A percentile compares a stretch with the other conserved stretches of the same genome.
phyloP scores from a whole-genome alignment of 2,113 vertebrate genomes.

The Hydropotes inermis region DNA sequence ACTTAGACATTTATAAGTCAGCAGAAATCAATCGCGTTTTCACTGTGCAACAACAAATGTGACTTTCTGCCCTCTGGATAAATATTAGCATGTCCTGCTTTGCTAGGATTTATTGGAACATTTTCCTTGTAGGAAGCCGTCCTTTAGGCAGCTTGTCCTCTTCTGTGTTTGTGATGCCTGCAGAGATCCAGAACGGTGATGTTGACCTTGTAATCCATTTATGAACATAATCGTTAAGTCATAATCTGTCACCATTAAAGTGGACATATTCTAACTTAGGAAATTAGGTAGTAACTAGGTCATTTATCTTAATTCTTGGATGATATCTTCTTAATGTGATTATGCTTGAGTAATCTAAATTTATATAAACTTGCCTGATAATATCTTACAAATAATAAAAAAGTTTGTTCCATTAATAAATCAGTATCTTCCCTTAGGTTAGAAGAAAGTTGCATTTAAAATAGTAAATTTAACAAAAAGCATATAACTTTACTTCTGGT shows the following conservation, averaged over 20 bases:
- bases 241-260: conserved; percentile 29
- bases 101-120: conserved; percentile 49
- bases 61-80: conserved; percentile 69
- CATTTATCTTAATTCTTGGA: conserved; percentile 26
- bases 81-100: conserved; percentile 68
- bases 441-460: conserved; percentile 13
- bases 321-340: conserved; percentile 39
- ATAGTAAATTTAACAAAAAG: neutral
- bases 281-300: conserved; percentile 24
- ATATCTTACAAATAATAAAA: neutral
- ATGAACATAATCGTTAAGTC: conserved; percentile 29
- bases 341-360: conserved; percentile 36
- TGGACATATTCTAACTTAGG: conserved; percentile 48
- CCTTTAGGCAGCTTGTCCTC: neutral
- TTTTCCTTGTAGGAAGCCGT: conserved; percentile 57
- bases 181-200: neutral
- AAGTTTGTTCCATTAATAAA: conserved; percentile 32
- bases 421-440: neutral
- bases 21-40: conserved; percentile 58
- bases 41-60: conserved; percentile 50
- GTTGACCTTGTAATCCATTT: conserved; percentile 45
- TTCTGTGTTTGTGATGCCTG: conserved; percentile 21
- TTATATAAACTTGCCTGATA: conserved; percentile 29
- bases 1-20: conserved; percentile 46
- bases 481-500: neutral